phyloP scores from a whole-genome alignment of 1,140 invertebrate species.

The Zaprionus davidi region DNA sequence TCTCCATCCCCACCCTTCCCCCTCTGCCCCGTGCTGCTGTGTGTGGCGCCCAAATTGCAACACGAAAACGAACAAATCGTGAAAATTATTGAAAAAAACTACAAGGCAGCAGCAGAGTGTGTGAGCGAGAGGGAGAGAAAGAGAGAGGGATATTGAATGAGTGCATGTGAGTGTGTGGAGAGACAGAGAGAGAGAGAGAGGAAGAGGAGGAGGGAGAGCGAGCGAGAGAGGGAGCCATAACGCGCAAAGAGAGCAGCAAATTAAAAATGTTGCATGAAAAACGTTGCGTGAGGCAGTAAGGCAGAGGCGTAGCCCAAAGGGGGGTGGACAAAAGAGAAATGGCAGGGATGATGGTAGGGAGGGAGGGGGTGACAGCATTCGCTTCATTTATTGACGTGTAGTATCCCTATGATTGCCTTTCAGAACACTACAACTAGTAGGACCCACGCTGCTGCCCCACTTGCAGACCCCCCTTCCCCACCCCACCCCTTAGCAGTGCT shows the following conservation, averaged over 20 bases:
- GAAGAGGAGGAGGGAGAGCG: constrained; percentile 10
- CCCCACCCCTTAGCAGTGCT: no score
- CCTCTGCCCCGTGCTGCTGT: not conserved
- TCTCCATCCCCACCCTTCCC: no score
- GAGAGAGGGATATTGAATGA: constrained; percentile 6
- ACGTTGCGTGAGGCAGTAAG: constrained; percentile 41
- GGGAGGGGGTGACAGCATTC: constrained; percentile 22
- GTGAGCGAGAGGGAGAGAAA: constrained; percentile 4
- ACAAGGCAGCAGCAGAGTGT: constrained; percentile 19
- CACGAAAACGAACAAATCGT: constrained; percentile 78
- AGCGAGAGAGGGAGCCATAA: constrained; percentile 30
- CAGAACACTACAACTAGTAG: constrained; percentile 43
- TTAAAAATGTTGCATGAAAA: constrained; percentile 68
- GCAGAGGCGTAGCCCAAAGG: not conserved
- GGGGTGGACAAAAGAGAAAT: not conserved
- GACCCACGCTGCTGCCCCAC: not conserved
- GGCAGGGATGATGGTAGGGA: not conserved
- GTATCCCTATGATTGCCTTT: constrained; percentile 76
- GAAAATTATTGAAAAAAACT: constrained; percentile 72
- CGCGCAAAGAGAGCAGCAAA: constrained; percentile 55
- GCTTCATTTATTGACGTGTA: constrained; percentile 79
- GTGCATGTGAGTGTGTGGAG: constrained; percentile 24
- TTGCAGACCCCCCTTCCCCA: not conserved
- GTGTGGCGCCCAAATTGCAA: constrained; percentile 65
- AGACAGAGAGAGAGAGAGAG: not conserved